Evolutionary conservation across 2,797 vertebrate genomes (phyloP), one percentile per base, ranked within the genome.

Genomic region (Sandelia bainsii): DNA sequence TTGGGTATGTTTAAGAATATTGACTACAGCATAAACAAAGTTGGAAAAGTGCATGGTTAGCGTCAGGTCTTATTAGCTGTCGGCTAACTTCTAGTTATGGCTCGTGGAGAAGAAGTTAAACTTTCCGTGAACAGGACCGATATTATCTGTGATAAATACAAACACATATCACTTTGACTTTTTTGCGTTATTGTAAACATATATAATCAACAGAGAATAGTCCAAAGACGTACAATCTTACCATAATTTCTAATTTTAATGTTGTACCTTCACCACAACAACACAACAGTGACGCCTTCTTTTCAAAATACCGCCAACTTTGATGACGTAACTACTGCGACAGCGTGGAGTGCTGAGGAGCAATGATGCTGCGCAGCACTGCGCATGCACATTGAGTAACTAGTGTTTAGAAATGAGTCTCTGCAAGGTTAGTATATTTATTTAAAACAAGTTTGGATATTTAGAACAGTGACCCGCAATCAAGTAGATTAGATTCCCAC

Each of bases 231-330:
- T 8, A 17, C 4, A 32, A 2, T 46, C 84, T 86, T 59, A 93
- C 92, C 92, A 92, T 94, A 3, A 9, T 53, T 40, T 48, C 5
- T 29, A 11, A 37, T 72, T 19, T 6, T 6, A 40, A 6, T 3
- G 8, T 3, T 48, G 65, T 59, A 44, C 42, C 8, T 46, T 6
- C 50, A 23, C 40, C 4, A 63, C 7, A 1, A 65, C 48, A 60
- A 50, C 40, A 50, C 37, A 62, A 59, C 16, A 29, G 3, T 3
- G 37, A 13, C 5, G 14, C 17, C 10, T 29, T 32, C 14, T 68
- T 84, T 93, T 88, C 83, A 93, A 94, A 93, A 85, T 87, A 81
- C 90, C 93, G 93, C 93, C 91, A 91, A 82, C 32, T 3, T 32
- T 77, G 85, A 84, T 90, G 88, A 89, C 84, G 90, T 80, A 0